phyloP scores from a whole-genome alignment of 1,140 invertebrate species.

The Ctenoplectra terminalis region DNA sequence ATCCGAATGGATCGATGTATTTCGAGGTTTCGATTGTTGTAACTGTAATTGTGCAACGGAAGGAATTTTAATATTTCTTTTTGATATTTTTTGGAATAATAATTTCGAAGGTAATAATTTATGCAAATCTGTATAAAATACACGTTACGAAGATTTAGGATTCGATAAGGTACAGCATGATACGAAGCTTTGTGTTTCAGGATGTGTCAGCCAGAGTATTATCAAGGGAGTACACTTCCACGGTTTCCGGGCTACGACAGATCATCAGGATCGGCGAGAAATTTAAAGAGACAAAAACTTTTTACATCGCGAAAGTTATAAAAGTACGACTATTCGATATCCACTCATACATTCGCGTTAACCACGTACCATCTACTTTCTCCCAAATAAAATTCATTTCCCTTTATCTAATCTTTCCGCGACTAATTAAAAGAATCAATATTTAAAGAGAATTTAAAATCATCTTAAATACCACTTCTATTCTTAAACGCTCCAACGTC shows the following conservation, averaged over 20 bases:
- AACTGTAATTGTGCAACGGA: too few species aligned
- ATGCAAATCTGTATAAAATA: neutral
- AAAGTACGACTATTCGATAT: neutral
- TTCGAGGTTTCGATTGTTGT: too few species aligned
- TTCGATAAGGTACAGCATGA: neutral
- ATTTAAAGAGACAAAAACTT: conserved; percentile 10
- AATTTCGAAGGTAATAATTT: neutral
- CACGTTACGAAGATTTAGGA: neutral
- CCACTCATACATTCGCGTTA: neutral
- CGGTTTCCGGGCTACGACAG: neutral
- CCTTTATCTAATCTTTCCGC: too few species aligned
- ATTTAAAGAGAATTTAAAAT: neutral
- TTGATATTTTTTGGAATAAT: too few species aligned
- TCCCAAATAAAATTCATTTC: neutral
- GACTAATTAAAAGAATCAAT: neutral
- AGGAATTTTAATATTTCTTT: too few species aligned
- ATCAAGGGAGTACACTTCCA: conserved; percentile 43
- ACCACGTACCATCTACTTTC: neutral
- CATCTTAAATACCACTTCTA: neutral
- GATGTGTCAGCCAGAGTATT: conserved; percentile 27
- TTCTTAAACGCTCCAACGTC: neutral
- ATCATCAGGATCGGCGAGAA: conserved; percentile 13
- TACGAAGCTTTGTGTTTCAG: conserved; percentile 11
- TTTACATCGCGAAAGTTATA: neutral
- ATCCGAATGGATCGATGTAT: neutral